phyloP scores from a whole-genome alignment of 2,797 vertebrate genomes.

The Pteropus rufus region DNA sequence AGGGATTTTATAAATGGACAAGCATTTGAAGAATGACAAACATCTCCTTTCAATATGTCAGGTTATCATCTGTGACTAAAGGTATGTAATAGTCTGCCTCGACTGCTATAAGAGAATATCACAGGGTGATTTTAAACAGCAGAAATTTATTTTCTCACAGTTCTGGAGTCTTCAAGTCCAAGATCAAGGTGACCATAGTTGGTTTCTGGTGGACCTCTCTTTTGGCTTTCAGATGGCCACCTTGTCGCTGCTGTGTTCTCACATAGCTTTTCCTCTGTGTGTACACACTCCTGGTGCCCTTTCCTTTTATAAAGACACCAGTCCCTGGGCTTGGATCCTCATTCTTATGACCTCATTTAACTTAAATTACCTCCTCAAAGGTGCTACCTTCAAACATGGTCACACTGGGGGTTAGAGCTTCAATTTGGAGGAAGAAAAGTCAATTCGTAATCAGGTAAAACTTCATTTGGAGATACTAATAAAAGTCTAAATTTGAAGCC shows the following conservation, averaged over 20 bases:
- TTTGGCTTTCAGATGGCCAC: neutral
- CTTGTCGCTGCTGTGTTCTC: neutral
- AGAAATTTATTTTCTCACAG: neutral
- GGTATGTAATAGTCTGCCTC: neutral
- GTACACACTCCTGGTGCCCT: rapidly evolving
- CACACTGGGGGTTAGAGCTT: neutral
- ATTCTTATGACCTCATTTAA: neutral
- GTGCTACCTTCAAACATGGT: neutral
- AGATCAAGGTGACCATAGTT: neutral
- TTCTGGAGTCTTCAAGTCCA: neutral
- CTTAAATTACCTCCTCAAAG: neutral
- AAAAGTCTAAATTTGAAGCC: neutral
- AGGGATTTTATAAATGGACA: neutral
- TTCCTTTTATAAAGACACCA: neutral
- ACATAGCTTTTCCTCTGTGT: neutral
- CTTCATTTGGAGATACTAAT: neutral
- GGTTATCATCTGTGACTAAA: neutral
- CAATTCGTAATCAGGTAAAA: neutral
- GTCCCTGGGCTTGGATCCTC: neutral
- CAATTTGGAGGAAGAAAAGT: neutral
- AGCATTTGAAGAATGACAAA: neutral
- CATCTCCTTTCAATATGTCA: neutral
- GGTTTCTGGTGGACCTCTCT: neutral
- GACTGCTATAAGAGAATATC: neutral
- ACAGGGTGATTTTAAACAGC: neutral